These are phyloP conservation scores for Gasterosteus aculeatus DNA, from an alignment of 2,113 vertebrate genomes.

Conservation along the genomic window DNA sequence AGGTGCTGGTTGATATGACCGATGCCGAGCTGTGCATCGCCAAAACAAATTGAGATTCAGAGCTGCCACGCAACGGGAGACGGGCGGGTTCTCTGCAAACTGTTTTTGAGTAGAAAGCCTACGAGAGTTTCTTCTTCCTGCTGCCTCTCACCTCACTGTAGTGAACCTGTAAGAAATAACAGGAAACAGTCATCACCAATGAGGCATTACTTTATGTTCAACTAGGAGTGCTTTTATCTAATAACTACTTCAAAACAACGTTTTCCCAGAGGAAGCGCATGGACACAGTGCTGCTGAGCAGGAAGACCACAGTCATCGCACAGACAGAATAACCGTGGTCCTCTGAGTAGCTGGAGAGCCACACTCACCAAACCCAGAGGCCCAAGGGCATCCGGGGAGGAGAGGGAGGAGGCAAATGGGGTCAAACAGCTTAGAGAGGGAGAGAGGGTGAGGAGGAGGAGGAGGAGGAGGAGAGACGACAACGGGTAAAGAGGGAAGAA, in stretches of 20 bases:
- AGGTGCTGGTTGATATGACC: conserved; percentile 5
- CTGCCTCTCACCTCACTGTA: conserved; percentile 82
- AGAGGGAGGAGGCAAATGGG: conserved; percentile 41
- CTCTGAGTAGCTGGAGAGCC: conserved; percentile 15
- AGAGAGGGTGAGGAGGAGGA: background rate
- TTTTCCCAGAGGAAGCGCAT: background rate
- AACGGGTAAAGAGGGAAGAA: background rate
- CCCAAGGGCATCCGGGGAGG: conserved; percentile 26
- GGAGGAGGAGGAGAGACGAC: background rate
- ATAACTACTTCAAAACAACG: background rate
- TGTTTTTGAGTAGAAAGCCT: background rate
- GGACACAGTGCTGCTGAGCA: background rate
- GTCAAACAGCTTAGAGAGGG: conserved; percentile 50
- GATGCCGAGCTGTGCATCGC: background rate
- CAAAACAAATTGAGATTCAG: background rate
- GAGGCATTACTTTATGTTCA: background rate
- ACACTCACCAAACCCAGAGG: conserved; percentile 25
- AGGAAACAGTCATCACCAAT: background rate
- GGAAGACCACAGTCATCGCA: background rate
- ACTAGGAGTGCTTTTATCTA: background rate
- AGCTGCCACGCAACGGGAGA: background rate
- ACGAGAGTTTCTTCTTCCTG: conserved; percentile 83
- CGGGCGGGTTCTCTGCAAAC: conserved; percentile 1
- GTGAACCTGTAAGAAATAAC: conserved; percentile 88
- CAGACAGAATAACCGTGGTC: conserved; percentile 5